Conservation (phyloP, 2,888 invertebrate genomes). For the Spilarctia lutea region DNA sequence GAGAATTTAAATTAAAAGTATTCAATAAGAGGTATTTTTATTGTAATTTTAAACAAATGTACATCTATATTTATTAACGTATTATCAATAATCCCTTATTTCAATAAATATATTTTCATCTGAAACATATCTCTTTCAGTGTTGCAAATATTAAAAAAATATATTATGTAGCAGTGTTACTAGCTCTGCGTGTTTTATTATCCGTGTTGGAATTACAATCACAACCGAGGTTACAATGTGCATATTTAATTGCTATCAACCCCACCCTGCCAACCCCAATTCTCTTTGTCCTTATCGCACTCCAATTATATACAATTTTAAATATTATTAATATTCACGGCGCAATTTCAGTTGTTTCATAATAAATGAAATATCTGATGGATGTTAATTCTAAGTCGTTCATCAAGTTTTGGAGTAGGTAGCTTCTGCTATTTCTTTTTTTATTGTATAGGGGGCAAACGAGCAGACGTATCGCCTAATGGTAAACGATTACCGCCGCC, state of each 20-base stretch:
- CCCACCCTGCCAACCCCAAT: not conserved
- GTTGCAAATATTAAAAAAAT: not conserved
- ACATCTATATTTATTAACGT: too few species aligned
- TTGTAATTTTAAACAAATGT: too few species aligned
- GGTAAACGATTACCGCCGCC: too few species aligned
- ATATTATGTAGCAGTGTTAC: not conserved
- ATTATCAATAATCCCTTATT: too few species aligned
- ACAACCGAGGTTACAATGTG: constrained; percentile 2
- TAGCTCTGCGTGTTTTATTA: constrained; percentile 1
- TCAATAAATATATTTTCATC: too few species aligned
- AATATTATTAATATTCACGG: constrained; percentile 2
- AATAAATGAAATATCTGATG: not conserved
- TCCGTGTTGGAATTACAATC: constrained; percentile 4
- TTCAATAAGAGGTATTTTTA: not conserved
- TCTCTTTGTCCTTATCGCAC: not conserved
- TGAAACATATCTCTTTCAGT: not conserved
- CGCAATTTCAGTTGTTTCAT: not conserved
- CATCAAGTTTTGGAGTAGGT: not conserved
- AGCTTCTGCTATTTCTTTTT: not conserved
- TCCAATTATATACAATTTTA: constrained; percentile 4
- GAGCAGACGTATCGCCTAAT: too few species aligned
- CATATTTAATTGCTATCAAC: constrained; percentile 12
- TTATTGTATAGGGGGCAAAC: too few species aligned
- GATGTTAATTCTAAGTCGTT: not conserved
- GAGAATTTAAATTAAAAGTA: not conserved